A percentile compares a stretch with the other conserved stretches of the same genome.
Conservation (phyloP, 2,888 invertebrate genomes). For the Leptinotarsa haldemani region DNA sequence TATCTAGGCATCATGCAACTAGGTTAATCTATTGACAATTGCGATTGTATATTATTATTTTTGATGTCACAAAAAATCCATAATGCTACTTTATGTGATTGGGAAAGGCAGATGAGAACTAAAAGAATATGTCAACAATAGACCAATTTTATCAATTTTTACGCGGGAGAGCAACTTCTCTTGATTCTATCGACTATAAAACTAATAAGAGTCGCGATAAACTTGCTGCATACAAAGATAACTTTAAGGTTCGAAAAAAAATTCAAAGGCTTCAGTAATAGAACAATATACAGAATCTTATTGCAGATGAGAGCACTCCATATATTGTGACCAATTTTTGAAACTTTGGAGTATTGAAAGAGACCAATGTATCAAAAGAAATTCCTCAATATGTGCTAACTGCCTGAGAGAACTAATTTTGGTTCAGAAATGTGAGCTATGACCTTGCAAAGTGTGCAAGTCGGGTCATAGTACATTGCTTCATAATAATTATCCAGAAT, state of each 20-base stretch:
- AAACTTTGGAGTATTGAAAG: conserved; percentile 1
- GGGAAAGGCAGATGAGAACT: conserved; percentile 18
- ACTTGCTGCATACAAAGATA: too few relatives aligned
- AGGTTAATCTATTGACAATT: conserved; percentile 30
- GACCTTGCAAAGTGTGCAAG: too few relatives aligned
- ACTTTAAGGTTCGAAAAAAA: conserved; percentile 7
- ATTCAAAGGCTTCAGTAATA: not conserved
- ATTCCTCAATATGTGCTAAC: conserved; percentile 22
- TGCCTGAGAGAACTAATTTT: conserved; percentile 18
- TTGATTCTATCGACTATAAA: too few relatives aligned
- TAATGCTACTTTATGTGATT: conserved; percentile 19
- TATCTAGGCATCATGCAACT: conserved; percentile 30
- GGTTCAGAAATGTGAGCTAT: conserved; percentile 9
- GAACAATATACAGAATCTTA: conserved; percentile 18
- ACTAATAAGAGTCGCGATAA: too few relatives aligned
- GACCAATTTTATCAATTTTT: conserved; percentile 10
- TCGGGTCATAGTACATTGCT: too few relatives aligned
- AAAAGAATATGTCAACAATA: conserved; percentile 16
- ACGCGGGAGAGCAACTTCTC: too few relatives aligned
- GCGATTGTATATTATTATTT: conserved; percentile 33
- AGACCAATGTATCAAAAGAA: conserved; percentile 20
- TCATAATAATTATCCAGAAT: too few relatives aligned
- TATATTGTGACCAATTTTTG: conserved; percentile 25
- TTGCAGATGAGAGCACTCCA: conserved; percentile 26
- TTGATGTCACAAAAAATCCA: conserved; percentile 25